phyloP scores from a whole-genome alignment of 1,140 invertebrate species.

The Euwallacea fornicatus region DNA sequence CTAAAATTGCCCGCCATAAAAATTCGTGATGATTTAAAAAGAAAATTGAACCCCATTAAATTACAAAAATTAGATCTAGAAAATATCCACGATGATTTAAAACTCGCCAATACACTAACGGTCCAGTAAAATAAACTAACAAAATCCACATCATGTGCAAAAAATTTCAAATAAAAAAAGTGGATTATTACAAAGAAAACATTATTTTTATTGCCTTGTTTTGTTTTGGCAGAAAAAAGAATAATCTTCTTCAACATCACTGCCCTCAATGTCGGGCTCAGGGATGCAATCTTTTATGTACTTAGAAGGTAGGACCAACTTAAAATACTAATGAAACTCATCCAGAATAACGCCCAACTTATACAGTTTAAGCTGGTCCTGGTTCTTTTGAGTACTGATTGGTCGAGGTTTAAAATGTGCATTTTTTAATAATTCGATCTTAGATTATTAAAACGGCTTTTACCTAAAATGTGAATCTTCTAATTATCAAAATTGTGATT shows the following conservation, averaged over 20 bases:
- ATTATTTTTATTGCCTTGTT: constrained; percentile 3
- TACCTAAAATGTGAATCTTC: constrained; percentile 16
- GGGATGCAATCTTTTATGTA: neutral
- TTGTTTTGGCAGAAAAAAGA: constrained; percentile 9
- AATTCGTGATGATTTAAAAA: no score
- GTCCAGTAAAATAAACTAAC: neutral
- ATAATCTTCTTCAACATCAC: constrained; percentile 4
- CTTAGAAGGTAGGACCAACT: neutral
- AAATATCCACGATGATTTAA: no score
- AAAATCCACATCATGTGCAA: neutral
- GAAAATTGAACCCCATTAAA: no score
- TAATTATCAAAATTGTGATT: constrained; percentile 14
- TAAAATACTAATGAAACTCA: constrained; percentile 12
- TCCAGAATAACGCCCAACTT: constrained; percentile 7
- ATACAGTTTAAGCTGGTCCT: neutral
- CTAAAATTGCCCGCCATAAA: no score
- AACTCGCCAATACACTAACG: no score
- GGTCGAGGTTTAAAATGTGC: neutral
- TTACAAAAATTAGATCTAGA: no score
- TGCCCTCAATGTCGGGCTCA: neutral
- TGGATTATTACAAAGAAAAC: neutral
- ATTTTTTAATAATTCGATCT: constrained; percentile 7
- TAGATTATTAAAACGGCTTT: neutral
- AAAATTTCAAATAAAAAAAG: constrained; percentile 8
- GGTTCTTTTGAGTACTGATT: neutral